Conservation (phyloP, 2,797 vertebrate genomes). For the Tokudaia muenninki region DNA sequence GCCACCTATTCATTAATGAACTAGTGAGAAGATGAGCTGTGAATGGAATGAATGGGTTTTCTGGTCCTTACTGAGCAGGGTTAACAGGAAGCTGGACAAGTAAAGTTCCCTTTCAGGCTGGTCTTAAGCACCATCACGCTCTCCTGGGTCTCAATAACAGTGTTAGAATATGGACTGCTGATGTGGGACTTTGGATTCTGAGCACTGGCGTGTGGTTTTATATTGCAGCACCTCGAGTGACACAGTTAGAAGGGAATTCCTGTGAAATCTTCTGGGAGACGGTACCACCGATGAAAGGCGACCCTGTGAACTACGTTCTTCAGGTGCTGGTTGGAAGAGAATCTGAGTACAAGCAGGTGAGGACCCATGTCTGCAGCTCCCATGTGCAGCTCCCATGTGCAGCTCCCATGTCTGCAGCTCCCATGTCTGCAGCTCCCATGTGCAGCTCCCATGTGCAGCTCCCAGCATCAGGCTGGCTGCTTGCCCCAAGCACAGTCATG, state of each 20-base stretch:
- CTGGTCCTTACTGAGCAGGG: not conserved
- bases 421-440: fast-evolving
- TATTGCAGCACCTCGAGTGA: slow-evolving; percentile 94
- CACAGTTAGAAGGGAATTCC: slow-evolving; percentile 95
- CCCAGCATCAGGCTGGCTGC: not conserved
- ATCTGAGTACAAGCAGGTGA: slow-evolving; percentile 98
- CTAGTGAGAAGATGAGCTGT: not conserved
- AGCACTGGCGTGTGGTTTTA: slow-evolving; percentile 51
- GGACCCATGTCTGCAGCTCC: not conserved
- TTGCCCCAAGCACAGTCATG: not conserved
- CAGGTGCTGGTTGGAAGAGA: slow-evolving; percentile 97
- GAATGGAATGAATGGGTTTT: not conserved
- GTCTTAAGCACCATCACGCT: not conserved
- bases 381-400: fast-evolving
- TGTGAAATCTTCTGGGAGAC: slow-evolving; percentile 98
- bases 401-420: not conserved
- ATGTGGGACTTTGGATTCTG: slow-evolving; percentile 12
- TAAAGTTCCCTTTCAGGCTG: not conserved
- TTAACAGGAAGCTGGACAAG: not conserved
- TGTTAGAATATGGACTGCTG: not conserved
- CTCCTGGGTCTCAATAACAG: not conserved
- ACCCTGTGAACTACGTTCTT: slow-evolving; percentile 95
- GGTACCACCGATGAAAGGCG: slow-evolving; percentile 96
- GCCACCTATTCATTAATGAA: not conserved
- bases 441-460: not conserved